Base-by-base conservation (phyloP, 2,888 invertebrate species). In the Acanthosepion pharaonis region DNA sequence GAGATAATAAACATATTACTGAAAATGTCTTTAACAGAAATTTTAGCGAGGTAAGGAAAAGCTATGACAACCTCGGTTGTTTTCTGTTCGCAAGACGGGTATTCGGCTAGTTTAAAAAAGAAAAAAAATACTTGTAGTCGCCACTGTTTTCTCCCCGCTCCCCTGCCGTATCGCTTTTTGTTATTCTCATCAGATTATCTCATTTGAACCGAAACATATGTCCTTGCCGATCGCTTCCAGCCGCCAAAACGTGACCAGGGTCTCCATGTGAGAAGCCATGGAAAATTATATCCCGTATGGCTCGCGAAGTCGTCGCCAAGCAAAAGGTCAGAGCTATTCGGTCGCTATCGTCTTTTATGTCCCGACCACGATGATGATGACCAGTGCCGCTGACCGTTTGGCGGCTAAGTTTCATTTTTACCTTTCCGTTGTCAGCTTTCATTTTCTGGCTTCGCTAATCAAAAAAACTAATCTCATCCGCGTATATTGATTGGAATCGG, bases 391-490 rank as follows among this genome's bases (percentile, higher is more conserved):
- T 59, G 59, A 59, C 23, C 20, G 25, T 59, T 59, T 55, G n/a
- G n/a, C n/a, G n/a, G n/a, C 9, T 23, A 78, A 11, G 11, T n/a
- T 78, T 11, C 78, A n/a, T 78, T 78, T 78, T 78, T 78, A 78
- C 33, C 11, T n/a, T 78, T 33, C 78, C 15, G 3, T 78, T 78
- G 33, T 33, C 33, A n/a, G 33, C n/a, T 78, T 78, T 78, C 78
- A 78, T 78, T 33, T 78, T 78, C 78, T 33, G 33, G 78, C 0
- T 78, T 78, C 78, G 5, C 78, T 78, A 78, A 78, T 78, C 33
- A 78, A 78, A 78, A 78, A 78, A 78, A 78, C n/a, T 33, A 78
- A 78, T 78, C 78, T 78, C 33, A n/a, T 78, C 78, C n/a, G 78
- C 18, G n/a, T 8, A 2, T 11, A 78, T 78, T 78, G 78, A n/a